Conservation (phyloP, 2,797 vertebrate species). For the Cheirogaleus major region DNA sequence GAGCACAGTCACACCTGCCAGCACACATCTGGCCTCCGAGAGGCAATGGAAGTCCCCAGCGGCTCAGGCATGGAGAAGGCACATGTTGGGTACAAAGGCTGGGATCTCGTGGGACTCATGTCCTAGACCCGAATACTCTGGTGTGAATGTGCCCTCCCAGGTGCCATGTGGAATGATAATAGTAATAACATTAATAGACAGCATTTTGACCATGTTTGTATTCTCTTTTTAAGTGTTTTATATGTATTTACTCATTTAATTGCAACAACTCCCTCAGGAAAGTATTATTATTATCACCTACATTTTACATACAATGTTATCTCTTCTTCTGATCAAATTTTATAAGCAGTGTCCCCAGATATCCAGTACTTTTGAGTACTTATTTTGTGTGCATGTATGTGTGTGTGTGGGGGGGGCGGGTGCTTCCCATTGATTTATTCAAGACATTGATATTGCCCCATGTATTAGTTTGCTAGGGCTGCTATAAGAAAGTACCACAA, state of each 20-base stretch:
- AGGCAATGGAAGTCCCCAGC: background rate
- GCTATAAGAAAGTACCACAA: background rate
- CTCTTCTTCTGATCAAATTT: background rate
- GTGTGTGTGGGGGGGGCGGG: accelerated
- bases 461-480: background rate
- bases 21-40: background rate
- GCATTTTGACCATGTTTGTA: background rate
- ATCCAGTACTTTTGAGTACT: background rate
- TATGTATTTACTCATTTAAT: background rate
- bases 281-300: background rate
- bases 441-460: background rate
- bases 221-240: background rate
- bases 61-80: background rate
- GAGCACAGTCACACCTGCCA: background rate
- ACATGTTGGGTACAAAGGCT: accelerated
- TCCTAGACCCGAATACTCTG: background rate
- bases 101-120: no score
- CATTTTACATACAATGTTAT: background rate
- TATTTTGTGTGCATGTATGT: background rate
- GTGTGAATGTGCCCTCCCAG: background rate
- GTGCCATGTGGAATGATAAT: background rate
- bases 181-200: background rate
- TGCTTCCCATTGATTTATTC: background rate
- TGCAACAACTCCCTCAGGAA: background rate
- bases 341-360: background rate